Conservation (phyloP, 2,888 invertebrate species). For the Cerceris rybyensis region DNA sequence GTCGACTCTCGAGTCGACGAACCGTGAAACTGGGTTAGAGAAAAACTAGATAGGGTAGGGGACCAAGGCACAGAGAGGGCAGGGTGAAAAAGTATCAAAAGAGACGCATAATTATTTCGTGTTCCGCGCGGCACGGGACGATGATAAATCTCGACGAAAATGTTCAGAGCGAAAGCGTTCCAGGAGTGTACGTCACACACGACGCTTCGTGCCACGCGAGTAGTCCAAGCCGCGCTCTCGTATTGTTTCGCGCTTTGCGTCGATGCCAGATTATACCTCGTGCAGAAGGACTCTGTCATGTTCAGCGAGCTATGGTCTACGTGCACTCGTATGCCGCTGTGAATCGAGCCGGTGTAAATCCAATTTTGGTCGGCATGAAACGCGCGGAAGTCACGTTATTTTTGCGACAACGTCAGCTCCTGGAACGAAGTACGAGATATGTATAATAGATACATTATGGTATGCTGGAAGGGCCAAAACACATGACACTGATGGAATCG, state of each 20-base stretch:
- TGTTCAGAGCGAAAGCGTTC: slow-evolving; percentile 10
- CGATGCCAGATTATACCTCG: slow-evolving; percentile 54
- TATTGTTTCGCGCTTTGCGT: slow-evolving; percentile 52
- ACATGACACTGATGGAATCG: too few relatives aligned
- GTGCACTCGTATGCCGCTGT: slow-evolving; percentile 17
- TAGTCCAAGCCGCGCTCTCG: slow-evolving; percentile 13
- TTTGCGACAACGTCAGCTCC: slow-evolving; percentile 7
- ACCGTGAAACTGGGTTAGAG: slow-evolving; percentile 25
- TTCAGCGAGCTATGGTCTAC: slow-evolving; percentile 31
- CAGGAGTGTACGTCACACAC: slow-evolving; percentile 27
- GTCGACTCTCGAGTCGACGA: slow-evolving; percentile 31
- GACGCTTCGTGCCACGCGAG: slow-evolving; percentile 31
- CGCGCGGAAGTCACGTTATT: slow-evolving; percentile 26
- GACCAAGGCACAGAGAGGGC: neutral
- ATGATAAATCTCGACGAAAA: slow-evolving; percentile 43
- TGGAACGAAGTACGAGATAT: neutral
- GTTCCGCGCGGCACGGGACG: slow-evolving; percentile 12
- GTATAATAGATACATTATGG: neutral
- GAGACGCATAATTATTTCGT: slow-evolving; percentile 25
- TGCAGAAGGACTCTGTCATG: slow-evolving; percentile 57
- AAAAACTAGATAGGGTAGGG: slow-evolving; percentile 17
- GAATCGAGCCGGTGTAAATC: slow-evolving; percentile 46
- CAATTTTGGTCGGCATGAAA: slow-evolving; percentile 46
- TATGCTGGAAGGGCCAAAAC: neutral
- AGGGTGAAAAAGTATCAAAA: neutral